Percentiles rank a stretch among this genome's conserved stretches.
phyloP scores from a whole-genome alignment of 2,888 invertebrate genomes.

The Gibbula magus region DNA sequence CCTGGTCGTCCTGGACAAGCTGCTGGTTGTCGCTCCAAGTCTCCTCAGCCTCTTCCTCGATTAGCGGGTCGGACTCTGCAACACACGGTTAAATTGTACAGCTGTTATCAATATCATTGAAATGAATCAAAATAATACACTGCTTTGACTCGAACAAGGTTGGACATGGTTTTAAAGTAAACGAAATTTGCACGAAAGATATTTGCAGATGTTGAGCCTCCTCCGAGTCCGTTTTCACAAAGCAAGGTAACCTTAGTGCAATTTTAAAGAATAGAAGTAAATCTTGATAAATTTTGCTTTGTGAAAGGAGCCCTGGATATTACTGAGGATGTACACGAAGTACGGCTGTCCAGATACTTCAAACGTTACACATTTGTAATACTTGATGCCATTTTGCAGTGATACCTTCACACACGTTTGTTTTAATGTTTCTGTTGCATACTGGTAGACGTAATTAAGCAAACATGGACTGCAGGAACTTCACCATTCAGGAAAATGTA shows the following conservation, averaged over 20 bases:
- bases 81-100: not conserved
- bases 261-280: too few species aligned
- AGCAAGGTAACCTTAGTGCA: too few species aligned
- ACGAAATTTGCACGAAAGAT: too few species aligned
- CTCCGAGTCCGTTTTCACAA: too few species aligned
- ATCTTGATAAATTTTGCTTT: too few species aligned
- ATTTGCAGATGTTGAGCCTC: too few species aligned
- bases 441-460: not conserved
- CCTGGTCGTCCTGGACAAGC: too few species aligned
- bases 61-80: not conserved
- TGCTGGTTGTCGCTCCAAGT: not conserved
- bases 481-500: not conserved
- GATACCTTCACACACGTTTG: not conserved
- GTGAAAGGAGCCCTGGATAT: too few species aligned
- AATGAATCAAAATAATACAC: too few species aligned
- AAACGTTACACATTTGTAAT: not conserved
- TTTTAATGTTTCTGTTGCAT: too few species aligned
- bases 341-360: not conserved
- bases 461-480: not conserved
- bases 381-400: not conserved
- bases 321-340: not conserved
- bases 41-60: not conserved
- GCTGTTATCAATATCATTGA: not conserved
- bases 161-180: too few species aligned
- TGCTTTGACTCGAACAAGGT: too few species aligned